Conservation (phyloP, 1,140 invertebrate genomes). For the Bombus cullumanus region DNA sequence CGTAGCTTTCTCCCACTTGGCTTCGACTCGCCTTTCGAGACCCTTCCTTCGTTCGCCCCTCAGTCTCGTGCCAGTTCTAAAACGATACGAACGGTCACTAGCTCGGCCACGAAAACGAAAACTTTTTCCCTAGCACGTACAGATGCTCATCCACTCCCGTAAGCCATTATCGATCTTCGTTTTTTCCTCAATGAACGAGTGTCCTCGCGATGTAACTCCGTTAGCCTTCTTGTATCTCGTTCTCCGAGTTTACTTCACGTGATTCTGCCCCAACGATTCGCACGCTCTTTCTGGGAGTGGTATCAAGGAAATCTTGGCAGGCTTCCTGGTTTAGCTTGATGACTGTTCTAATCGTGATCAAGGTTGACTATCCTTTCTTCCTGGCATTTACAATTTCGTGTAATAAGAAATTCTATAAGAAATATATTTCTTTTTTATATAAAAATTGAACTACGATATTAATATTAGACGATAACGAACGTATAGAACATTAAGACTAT, state of each 20-base stretch:
- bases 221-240: background rate
- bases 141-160: constrained; percentile 19
- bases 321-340: background rate
- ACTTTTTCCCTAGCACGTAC: constrained; percentile 40
- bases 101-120: constrained; percentile 52
- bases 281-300: background rate
- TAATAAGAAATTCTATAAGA: too few relatives aligned
- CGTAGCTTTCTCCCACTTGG: background rate
- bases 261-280: background rate
- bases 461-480: too few relatives aligned
- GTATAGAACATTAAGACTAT: too few relatives aligned
- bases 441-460: too few relatives aligned
- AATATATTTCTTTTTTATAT: too few relatives aligned
- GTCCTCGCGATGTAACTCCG: constrained; percentile 22
- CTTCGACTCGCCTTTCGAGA: background rate
- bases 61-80: constrained; percentile 56
- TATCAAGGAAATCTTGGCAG: background rate
- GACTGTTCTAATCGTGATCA: background rate
- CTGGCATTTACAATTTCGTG: too few relatives aligned
- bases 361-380: background rate
- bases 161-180: constrained; percentile 48
- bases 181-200: constrained; percentile 39
- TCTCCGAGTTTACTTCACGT: background rate
- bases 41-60: background rate
- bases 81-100: constrained; percentile 59